These are phyloP conservation scores for Stegodyphus mimosarum DNA, from an alignment of 1,140 invertebrate genomes.

Conservation along the genomic window DNA sequence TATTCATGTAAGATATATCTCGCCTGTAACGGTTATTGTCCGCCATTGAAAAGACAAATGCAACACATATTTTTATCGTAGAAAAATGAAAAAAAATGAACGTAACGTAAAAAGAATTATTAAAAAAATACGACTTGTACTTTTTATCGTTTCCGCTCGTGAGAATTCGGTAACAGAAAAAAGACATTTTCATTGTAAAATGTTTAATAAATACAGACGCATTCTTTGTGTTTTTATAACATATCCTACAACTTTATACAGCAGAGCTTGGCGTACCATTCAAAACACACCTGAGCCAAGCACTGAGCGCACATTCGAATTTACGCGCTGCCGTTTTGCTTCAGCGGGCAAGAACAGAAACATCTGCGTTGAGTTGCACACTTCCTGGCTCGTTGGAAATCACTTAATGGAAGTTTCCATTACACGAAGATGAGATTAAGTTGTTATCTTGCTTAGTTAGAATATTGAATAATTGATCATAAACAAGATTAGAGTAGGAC, in stretches of 20 bases:
- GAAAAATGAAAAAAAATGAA: no score
- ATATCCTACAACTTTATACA: not conserved
- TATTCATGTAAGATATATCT: no score
- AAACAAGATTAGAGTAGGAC: constrained; percentile 3
- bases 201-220: not conserved
- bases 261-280: not conserved
- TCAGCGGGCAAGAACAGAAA: constrained; percentile 3
- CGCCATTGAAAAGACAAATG: no score
- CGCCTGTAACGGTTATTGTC: no score
- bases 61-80: no score
- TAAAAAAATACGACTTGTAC: no score
- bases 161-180: not conserved
- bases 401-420: constrained; percentile 26
- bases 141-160: not conserved
- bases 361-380: constrained; percentile 16
- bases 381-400: constrained; percentile 23
- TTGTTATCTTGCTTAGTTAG: constrained; percentile 17
- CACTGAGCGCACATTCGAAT: not conserved
- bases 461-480: constrained; percentile 45
- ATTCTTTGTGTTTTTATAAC: not conserved
- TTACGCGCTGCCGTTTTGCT: constrained; percentile 16
- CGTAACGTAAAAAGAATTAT: no score
- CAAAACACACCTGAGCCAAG: not conserved
- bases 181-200: not conserved
- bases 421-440: constrained; percentile 43